Base-by-base conservation (phyloP, 2,888 invertebrate genomes). In the Watsonalla cultraria region DNA sequence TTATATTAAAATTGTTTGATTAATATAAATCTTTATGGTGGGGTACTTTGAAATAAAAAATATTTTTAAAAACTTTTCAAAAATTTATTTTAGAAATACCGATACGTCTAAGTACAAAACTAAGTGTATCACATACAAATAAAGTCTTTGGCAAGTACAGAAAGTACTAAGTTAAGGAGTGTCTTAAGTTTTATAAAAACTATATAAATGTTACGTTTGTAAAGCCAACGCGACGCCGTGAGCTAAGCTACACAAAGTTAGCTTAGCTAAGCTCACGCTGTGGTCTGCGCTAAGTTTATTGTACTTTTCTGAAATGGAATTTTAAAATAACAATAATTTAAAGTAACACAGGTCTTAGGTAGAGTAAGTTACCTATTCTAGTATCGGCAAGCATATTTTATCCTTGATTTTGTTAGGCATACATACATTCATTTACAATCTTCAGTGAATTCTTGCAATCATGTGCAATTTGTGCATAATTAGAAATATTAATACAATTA, bases 141-240 rank as follows among this genome's bases (percentile, higher is more conserved):
- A 84, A 86, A 84, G 81, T 90, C 90, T 90, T 90, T 90, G 90
- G 90, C 88, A 76, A 89, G 84, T 83, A 88, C 84, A 72, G 73
- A 78, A 72, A 70, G 78, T 82, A 85, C 78, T 66, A 69, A 64
- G 56, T 62, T 57, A 66, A 61, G 34, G 34, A 49, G 15, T 48
- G 8, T 35, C 35, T 64, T 67, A 69, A 74, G 62, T 71, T 73
- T 73, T 71, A 66, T 69, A 68, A 66, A 75, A 68, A 61, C 54
- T 70, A 68, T 61, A 68, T 68, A 74, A 77, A 47, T 47, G 47
- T 47, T 33, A 24, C 4, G 24, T 24, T 24, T 24, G 24, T 24
- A 24, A 24, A 24, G 24, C 24, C 24, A 24, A 24, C 24, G 24
- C 24, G 4, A 24, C 24, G 24, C 24, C 24, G 24, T 24, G 24